Percentiles rank a stretch among this genome's conserved stretches.
Conservation (phyloP, 2,113 vertebrate species). For the Illadopsis cleaveri region DNA sequence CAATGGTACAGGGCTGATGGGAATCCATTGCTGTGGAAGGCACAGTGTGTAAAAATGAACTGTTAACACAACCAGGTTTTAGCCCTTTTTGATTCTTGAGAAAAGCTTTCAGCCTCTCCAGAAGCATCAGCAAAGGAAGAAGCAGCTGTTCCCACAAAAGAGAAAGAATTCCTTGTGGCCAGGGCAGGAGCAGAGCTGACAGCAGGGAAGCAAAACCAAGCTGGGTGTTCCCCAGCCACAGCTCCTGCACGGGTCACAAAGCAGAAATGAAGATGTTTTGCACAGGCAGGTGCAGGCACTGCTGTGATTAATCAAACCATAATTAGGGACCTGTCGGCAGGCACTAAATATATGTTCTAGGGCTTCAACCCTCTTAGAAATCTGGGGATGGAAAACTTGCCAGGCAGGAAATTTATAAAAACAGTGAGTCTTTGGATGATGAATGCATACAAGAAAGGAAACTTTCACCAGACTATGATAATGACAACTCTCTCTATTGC, state of each 20-base stretch:
- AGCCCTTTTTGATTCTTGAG: neutral
- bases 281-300: conserved; percentile 65
- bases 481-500: neutral
- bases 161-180: neutral
- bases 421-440: neutral
- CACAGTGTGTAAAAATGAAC: neutral
- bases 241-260: conserved; percentile 26
- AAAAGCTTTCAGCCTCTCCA: neutral
- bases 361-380: conserved; percentile 54
- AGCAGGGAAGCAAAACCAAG: neutral
- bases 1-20: neutral
- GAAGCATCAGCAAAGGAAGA: neutral
- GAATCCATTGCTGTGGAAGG: neutral
- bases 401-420: conserved; percentile 54
- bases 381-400: conserved; percentile 51
- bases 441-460: conserved; percentile 26
- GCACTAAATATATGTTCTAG: conserved; percentile 62
- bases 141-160: neutral
- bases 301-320: conserved; percentile 69
- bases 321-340: conserved; percentile 65
- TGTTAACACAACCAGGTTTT: neutral
- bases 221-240: neutral
- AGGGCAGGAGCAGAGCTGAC: neutral
- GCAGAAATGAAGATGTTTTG: conserved; percentile 62
- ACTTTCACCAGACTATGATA: neutral